Evolutionary conservation across 2,888 invertebrate genomes (phyloP).

Genomic region (Leistus spinibarbis): DNA sequence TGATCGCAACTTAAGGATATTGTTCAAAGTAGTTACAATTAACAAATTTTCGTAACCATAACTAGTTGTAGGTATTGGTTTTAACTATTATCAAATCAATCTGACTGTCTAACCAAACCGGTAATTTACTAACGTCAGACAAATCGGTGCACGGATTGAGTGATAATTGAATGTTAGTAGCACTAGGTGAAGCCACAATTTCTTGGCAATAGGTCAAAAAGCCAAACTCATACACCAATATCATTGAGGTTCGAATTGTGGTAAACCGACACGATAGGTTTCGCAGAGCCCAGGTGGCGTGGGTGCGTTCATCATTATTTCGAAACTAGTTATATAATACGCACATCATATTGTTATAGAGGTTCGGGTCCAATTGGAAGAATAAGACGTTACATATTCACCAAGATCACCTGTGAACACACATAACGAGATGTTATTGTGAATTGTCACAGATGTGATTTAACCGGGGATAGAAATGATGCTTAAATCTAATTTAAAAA

Average conservation of each 20-base stretch:
- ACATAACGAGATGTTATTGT: background rate
- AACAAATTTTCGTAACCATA: no score
- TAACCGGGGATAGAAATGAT: no score
- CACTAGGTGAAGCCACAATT: background rate
- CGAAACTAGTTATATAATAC: background rate
- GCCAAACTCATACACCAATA: background rate
- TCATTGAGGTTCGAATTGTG: background rate
- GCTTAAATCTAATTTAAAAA: no score
- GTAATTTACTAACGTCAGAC: slow-evolving; percentile 32
- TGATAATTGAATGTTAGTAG: slow-evolving; percentile 25
- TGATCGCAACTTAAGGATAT: no score
- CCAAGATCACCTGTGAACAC: background rate
- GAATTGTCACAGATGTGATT: background rate
- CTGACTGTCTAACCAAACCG: slow-evolving; percentile 3
- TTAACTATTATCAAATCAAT: no score
- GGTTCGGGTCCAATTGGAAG: background rate
- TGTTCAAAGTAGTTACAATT: no score
- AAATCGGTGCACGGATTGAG: slow-evolving; percentile 18
- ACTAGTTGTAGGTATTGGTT: no score
- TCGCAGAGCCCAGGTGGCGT: background rate
- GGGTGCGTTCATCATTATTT: background rate
- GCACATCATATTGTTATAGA: background rate
- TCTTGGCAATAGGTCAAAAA: background rate
- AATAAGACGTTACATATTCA: background rate
- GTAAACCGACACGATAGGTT: background rate